Percentiles rank a stretch among this genome's conserved stretches.
These are phyloP conservation scores for Eremophila alpestris DNA, from an alignment of 2,797 vertebrate genomes.

Conservation along the genomic window DNA sequence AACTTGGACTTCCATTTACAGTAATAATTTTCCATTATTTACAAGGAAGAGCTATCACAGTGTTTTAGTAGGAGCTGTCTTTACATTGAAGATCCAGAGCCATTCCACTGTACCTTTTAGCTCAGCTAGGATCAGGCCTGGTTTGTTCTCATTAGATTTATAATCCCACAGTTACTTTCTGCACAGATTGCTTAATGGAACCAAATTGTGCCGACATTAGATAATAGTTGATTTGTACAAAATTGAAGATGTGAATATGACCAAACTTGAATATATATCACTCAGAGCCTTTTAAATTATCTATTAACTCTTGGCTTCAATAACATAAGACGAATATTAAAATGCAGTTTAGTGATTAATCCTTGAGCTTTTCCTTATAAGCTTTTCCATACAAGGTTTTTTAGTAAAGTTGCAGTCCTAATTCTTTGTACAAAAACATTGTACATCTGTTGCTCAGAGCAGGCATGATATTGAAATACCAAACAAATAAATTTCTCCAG, in stretches of 20 bases:
- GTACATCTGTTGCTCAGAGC: slow-evolving; percentile 2
- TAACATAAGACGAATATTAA: neutral
- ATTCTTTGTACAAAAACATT: neutral
- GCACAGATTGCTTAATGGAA: slow-evolving; percentile 31
- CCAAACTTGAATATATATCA: slow-evolving; percentile 4
- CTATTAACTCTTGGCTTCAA: slow-evolving; percentile 37
- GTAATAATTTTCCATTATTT: neutral
- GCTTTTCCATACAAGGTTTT: neutral
- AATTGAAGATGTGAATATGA: neutral
- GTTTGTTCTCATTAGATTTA: slow-evolving; percentile 30
- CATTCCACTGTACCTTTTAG: neutral
- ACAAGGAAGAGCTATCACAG: rapidly evolving
- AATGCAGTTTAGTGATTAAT: slow-evolving; percentile 39
- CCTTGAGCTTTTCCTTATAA: neutral
- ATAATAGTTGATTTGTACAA: slow-evolving; percentile 4
- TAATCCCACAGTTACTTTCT: slow-evolving; percentile 24
- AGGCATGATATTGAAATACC: slow-evolving; percentile 7
- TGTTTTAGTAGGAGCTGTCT: neutral
- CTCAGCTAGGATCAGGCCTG: neutral
- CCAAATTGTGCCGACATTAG: neutral
- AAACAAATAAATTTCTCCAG: neutral
- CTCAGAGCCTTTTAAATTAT: slow-evolving; percentile 13
- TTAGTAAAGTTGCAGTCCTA: slow-evolving; percentile 6
- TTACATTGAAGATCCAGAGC: neutral
- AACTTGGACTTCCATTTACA: neutral